Percentiles rank a stretch among this genome's conserved stretches.
phyloP scores from a whole-genome alignment of 2,797 vertebrate species.

The Chloroceryle inda region DNA sequence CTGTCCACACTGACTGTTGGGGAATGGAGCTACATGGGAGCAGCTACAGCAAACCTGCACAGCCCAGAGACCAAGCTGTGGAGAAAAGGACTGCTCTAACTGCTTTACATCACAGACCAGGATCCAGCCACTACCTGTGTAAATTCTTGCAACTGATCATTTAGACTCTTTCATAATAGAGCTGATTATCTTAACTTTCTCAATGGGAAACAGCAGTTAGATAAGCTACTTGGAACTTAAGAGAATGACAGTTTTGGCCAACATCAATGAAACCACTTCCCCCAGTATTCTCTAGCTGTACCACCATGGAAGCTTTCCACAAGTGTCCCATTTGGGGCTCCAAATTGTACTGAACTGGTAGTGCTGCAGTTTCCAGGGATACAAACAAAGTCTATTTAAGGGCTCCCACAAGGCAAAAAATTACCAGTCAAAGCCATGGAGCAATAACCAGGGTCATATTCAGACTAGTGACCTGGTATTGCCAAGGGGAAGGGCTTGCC shows the following conservation, averaged over 20 bases:
- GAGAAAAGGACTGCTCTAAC: background rate
- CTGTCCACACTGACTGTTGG: background rate
- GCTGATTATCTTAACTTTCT: background rate
- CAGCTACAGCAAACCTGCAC: background rate
- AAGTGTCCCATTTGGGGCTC: background rate
- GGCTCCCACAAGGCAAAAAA: background rate
- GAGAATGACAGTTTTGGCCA: background rate
- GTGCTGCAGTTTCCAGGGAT: background rate
- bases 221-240: background rate
- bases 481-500: background rate
- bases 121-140: background rate
- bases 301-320: background rate
- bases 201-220: background rate
- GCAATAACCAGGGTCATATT: background rate
- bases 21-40: background rate
- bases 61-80: background rate
- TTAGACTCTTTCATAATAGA: background rate
- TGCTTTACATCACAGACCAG: too few species aligned
- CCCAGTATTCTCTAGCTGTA: background rate
- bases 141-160: background rate
- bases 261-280: background rate
- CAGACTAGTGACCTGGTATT: background rate
- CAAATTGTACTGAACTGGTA: background rate
- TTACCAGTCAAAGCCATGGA: background rate
- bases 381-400: background rate